A percentile compares a stretch with the other conserved stretches of the same genome.
These are phyloP conservation scores for Sciurus carolinensis DNA, from an alignment of 2,797 vertebrate genomes.

Conservation along the genomic window DNA sequence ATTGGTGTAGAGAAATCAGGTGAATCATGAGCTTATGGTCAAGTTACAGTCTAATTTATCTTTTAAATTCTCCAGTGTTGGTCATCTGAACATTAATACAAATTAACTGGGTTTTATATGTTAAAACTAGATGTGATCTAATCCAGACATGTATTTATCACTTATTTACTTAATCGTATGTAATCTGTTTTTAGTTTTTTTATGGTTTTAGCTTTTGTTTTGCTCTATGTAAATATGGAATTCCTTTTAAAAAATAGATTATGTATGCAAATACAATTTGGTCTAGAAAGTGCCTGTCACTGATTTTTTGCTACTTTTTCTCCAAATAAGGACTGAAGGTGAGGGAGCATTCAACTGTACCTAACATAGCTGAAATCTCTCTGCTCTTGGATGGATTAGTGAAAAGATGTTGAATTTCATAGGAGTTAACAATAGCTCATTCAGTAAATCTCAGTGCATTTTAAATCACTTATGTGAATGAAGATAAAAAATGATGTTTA, in stretches of 20 bases:
- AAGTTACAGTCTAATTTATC: neutral
- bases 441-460: constrained; percentile 17
- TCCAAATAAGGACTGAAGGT: neutral
- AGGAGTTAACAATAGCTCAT: neutral
- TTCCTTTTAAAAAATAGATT: neutral
- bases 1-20: neutral
- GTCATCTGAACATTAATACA: neutral
- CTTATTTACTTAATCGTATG: neutral
- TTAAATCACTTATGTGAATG: neutral
- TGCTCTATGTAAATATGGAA: neutral
- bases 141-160: neutral
- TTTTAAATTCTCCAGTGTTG: neutral
- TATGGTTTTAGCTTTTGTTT: neutral
- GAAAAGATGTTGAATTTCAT: neutral
- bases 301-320: neutral
- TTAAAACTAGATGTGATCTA: neutral
- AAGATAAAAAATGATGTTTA: constrained; percentile 9
- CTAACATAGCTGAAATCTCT: neutral
- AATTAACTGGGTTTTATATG: neutral
- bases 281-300: neutral
- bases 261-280: neutral
- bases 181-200: neutral
- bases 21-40: neutral
- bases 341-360: neutral
- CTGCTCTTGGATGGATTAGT: neutral